Evolutionary conservation across 2,113 vertebrate genomes (phyloP).

Genomic region (Brienomyrus brachyistius): DNA sequence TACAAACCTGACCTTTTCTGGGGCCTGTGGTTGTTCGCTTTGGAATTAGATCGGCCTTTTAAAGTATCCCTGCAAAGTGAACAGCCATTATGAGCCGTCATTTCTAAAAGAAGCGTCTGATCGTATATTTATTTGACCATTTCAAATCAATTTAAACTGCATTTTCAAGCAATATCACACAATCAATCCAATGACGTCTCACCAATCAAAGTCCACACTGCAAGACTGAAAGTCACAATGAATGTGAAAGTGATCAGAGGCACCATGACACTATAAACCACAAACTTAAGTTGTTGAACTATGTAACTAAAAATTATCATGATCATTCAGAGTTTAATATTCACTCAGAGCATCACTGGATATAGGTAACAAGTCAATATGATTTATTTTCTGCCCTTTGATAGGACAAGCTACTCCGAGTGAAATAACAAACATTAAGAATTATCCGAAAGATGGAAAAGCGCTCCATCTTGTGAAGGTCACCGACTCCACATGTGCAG

Average conservation of each 20-base stretch:
- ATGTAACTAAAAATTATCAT: not conserved
- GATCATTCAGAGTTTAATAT: not conserved
- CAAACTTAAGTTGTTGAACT: not conserved
- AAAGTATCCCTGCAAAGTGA: constrained; percentile 75
- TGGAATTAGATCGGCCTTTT: constrained; percentile 72
- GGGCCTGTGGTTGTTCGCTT: constrained; percentile 58
- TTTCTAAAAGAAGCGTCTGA: not conserved
- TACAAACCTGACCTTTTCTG: constrained; percentile 57
- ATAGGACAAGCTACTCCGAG: not conserved
- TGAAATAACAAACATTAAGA: not conserved
- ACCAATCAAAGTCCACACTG: not conserved
- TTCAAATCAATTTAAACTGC: not conserved
- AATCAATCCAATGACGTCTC: not conserved
- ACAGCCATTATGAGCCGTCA: constrained; percentile 44
- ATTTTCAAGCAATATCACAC: not conserved
- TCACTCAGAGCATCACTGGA: not conserved
- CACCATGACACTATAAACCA: not conserved
- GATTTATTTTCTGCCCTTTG: not conserved
- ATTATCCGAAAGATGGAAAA: not conserved
- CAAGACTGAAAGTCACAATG: not conserved
- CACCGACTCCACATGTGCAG: not conserved
- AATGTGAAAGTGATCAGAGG: not conserved
- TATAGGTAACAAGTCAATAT: not conserved
- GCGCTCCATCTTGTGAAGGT: not conserved
- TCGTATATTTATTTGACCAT: not conserved